Percentiles rank a stretch among this genome's conserved stretches.
Evolutionary conservation across 2,797 vertebrate genomes (phyloP).

Genomic region (Falco naumanni): DNA sequence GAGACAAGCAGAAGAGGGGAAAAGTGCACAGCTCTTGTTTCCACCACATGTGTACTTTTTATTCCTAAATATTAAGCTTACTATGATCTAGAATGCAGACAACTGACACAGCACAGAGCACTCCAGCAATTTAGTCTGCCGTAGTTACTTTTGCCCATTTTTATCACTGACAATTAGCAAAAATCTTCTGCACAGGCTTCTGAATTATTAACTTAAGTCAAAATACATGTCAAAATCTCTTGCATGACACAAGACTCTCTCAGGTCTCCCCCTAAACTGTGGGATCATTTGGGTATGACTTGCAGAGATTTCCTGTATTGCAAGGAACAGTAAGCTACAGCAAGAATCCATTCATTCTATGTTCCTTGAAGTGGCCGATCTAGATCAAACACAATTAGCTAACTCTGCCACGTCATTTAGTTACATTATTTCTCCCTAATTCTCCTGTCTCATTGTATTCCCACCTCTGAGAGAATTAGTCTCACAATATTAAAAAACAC

Average conservation of each 20-base stretch:
- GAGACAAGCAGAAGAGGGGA: slow-evolving; percentile 40
- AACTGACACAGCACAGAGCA: not conserved
- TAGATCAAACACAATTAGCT: not conserved
- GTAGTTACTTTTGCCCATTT: not conserved
- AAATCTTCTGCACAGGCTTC: not conserved
- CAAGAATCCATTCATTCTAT: not conserved
- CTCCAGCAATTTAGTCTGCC: not conserved
- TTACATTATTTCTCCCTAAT: not conserved
- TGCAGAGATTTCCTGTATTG: not conserved
- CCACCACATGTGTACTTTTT: not conserved
- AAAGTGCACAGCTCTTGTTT: slow-evolving; percentile 13
- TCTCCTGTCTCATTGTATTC: not conserved
- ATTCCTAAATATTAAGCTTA: not conserved
- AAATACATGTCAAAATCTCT: not conserved
- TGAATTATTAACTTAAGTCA: not conserved
- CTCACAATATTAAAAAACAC: not conserved
- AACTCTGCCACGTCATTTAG: not conserved
- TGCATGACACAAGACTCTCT: not conserved
- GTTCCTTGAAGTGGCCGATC: not conserved
- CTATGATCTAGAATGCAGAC: not conserved
- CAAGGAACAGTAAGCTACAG: not conserved
- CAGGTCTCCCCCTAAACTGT: not conserved
- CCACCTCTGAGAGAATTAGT: not conserved
- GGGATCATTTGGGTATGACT: not conserved
- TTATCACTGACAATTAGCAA: not conserved